A percentile compares a stretch with the other conserved stretches of the same genome.
Conservation (phyloP, 2,113 vertebrate genomes). For the Aptenodytes forsteri region DNA sequence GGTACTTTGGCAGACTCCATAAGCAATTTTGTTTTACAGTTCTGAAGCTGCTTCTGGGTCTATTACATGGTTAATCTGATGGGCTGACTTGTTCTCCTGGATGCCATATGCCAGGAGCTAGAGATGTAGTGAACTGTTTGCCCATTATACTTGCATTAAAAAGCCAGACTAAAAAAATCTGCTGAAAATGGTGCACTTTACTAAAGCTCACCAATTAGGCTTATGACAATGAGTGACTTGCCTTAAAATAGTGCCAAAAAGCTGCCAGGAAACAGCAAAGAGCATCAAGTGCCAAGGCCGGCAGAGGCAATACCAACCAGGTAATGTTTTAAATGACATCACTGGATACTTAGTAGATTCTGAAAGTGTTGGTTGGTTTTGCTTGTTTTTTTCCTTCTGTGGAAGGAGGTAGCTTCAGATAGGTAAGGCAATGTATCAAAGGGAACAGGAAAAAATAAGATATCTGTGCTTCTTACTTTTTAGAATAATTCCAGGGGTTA, state of each 20-base stretch:
- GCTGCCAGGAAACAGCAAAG: not conserved
- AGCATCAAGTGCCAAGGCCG: not conserved
- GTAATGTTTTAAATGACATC: not conserved
- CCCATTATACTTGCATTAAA: constrained; percentile 57
- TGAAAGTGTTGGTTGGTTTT: not conserved
- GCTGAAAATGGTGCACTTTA: not conserved
- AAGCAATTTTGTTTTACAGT: constrained; percentile 76
- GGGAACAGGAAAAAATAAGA: not conserved
- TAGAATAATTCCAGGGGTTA: not conserved
- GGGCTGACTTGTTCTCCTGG: constrained; percentile 69
- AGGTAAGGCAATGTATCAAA: not conserved
- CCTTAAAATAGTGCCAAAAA: not conserved
- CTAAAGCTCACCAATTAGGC: not conserved
- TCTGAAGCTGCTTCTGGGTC: constrained; percentile 73
- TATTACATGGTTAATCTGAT: constrained; percentile 77
- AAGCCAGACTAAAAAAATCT: constrained; percentile 59
- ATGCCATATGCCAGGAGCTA: constrained; percentile 72
- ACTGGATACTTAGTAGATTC: not conserved
- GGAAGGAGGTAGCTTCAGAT: not conserved
- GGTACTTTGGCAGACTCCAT: constrained; percentile 68
- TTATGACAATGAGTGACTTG: not conserved
- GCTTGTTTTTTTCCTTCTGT: not conserved
- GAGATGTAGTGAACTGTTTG: constrained; percentile 60
- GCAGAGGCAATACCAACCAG: not conserved
- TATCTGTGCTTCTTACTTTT: not conserved